Base-by-base conservation (phyloP, 2,113 vertebrate species). In the Pomatorhinus ruficollis region DNA sequence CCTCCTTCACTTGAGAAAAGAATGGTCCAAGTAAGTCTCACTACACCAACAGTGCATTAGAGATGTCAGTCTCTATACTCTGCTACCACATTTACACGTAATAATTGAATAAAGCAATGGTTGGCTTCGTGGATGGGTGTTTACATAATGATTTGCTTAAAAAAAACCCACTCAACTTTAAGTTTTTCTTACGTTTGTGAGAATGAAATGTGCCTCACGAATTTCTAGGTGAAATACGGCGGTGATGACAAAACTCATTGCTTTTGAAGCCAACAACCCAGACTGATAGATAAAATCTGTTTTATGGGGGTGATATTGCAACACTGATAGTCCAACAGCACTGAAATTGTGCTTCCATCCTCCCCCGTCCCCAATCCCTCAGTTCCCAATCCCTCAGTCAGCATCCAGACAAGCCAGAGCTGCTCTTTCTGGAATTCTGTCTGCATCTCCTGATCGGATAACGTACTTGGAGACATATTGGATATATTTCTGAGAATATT, bases 401-500 rank as follows among this genome's bases (percentile, higher is more conserved):
- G 52, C 60, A 70, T 52, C 50, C 79, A 64, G 60, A 60, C 39
- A 30, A 59, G 47, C 52, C 33, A 68, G 69, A 35, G 13, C 45
- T 76, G 21, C 27, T 80, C 49, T 64, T 86, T 70, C 31, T 94
- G 87, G 90, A 74, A 52, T 90, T 83, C 71, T 90, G 27, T 45
- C 70, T 93, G 87, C 82, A 27, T 74, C 68, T 83, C 1, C 71
- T 74, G 63, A 77, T 85, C 50, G 52, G 75, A 44, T 81, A 57
- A 66, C 14, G 0, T 21, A 57, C 18, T 82, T 87, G 31, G 72
- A 92, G 85, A 71, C 56, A 11, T 82, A 71, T 35, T 87, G 68
- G 61, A 30, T 83, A 3, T 86, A 47, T 91, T 96, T 93, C 92
- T 91, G 96, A 80, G 82, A 72, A 70, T 66, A 75, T 94, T 83